phyloP scores from a whole-genome alignment of 1,140 invertebrate genomes.

The Aphelinus atriplicis region DNA sequence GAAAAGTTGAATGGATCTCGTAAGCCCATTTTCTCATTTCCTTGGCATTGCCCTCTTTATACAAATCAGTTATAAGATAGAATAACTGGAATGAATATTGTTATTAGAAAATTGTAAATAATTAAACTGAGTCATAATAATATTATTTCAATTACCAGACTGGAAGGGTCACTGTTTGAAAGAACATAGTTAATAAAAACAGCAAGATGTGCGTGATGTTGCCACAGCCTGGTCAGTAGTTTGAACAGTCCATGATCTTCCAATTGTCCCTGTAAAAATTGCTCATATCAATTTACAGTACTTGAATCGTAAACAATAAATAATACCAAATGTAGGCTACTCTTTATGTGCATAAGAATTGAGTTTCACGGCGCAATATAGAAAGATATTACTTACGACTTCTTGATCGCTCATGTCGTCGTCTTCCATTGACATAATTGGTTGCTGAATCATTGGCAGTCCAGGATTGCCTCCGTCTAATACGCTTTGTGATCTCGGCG shows the following conservation, averaged over 20 bases:
- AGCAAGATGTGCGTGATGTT: slow-evolving; percentile 83
- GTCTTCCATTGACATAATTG: slow-evolving; percentile 94
- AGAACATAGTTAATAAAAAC: slow-evolving; percentile 91
- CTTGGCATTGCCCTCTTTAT: slow-evolving; percentile 85
- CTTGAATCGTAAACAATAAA: no score
- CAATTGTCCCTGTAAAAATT: slow-evolving; percentile 67
- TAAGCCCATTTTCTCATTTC: slow-evolving; percentile 97
- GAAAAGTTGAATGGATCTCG: slow-evolving; percentile 96
- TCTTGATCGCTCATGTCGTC: slow-evolving; percentile 90
- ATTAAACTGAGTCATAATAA: slow-evolving; percentile 32
- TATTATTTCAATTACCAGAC: slow-evolving; percentile 68
- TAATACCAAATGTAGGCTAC: neutral
- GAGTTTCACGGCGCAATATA: neutral
- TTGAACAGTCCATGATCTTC: slow-evolving; percentile 86
- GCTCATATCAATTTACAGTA: neutral
- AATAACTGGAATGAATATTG: slow-evolving; percentile 76
- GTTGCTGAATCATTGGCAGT: slow-evolving; percentile 69
- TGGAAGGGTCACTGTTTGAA: slow-evolving; percentile 85
- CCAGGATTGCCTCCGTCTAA: slow-evolving; percentile 56
- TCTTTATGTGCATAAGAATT: neutral
- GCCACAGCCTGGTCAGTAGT: slow-evolving; percentile 75
- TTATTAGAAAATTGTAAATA: slow-evolving; percentile 19
- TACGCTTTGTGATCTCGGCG: slow-evolving; percentile 46
- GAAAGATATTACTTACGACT: slow-evolving; percentile 67
- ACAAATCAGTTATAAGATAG: slow-evolving; percentile 87